Evolutionary conservation across 2,888 invertebrate species (phyloP), one percentile per base, ranked within the genome.

Genomic region (Rhynchonema sp.): DNA sequence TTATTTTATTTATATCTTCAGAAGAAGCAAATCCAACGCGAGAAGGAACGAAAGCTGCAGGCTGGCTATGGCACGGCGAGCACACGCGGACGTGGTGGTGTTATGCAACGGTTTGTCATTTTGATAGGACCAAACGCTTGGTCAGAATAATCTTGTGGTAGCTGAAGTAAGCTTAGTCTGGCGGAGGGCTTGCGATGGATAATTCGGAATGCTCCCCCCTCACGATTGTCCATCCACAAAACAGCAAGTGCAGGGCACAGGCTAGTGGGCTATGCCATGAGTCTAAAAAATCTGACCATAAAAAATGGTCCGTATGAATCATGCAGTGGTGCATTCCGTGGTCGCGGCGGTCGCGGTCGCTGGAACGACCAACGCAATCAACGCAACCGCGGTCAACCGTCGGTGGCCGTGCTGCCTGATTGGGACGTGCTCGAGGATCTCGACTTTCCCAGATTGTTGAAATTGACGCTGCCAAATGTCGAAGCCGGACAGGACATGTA

Each of bases 371-470:
- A 54, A 3, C 20, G 52, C 28, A n/a, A 23, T 27, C 55, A 28
- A 17, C 27, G 29, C 22, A 92, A 92, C 75, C 88, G 89, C 66
- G 82, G 94, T 52, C 92, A 94, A 77, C 90, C 96, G 1, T 96
- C 94, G 0, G 94, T 98, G 0, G 87, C 88, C 59, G 91, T 98
- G 1, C 81, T 87, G 54, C 87, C 94, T 13, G 89, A 91, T 64
- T 99, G 98, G 98, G 81, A 82, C 60, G 92, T 94, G 1, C 86
- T 96, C 65, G 77, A 78, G 61, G 98, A 99, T 73, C 92, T 99
- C 86, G 98, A 99, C 78, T 96, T 98, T 75, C 88, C 89, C 13
- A 82, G 96, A 1, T 80, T 98, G 62, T 83, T 85, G 52, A 98
- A 98, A 74, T 79, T 99, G 1, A 65, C 63, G 28, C 77, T 98